Conservation (phyloP, 1,140 invertebrate species). For the Lucilia sericata region DNA sequence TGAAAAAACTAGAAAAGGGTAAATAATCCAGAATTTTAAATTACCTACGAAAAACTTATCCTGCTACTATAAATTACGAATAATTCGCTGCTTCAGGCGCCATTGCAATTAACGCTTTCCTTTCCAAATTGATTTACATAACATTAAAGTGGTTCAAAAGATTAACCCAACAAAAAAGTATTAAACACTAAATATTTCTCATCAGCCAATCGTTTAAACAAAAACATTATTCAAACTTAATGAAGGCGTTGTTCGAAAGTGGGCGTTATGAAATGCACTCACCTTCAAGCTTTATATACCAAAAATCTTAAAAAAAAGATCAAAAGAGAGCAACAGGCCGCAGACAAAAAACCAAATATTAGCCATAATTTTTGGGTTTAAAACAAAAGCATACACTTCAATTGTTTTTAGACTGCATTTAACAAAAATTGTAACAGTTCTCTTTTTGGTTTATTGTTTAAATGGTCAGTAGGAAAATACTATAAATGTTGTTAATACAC, state of each 20-base stretch:
- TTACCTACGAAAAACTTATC: too few relatives aligned
- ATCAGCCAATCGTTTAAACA: neutral
- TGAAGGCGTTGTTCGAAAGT: neutral
- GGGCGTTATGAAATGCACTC: neutral
- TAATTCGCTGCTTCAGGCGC: too few relatives aligned
- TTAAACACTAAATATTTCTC: too few relatives aligned
- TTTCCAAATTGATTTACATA: too few relatives aligned
- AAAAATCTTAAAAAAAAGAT: neutral
- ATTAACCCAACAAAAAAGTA: too few relatives aligned
- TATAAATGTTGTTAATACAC: neutral
- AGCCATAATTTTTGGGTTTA: neutral
- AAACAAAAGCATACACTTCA: neutral
- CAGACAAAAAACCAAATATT: neutral
- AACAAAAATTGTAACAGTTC: neutral
- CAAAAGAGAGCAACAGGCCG: neutral
- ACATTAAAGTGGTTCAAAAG: too few relatives aligned
- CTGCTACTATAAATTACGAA: too few relatives aligned
- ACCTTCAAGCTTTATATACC: constrained; percentile 6
- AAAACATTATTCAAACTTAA: neutral
- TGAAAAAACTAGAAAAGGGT: too few relatives aligned
- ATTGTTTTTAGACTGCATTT: neutral
- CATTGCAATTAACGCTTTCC: too few relatives aligned
- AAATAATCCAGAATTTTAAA: too few relatives aligned
- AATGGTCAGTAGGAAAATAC: constrained; percentile 4
- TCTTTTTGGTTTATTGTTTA: neutral